Evolutionary conservation across 2,888 invertebrate genomes (phyloP), one percentile per base, ranked within the genome.

Genomic region (Encarsia formosa): DNA sequence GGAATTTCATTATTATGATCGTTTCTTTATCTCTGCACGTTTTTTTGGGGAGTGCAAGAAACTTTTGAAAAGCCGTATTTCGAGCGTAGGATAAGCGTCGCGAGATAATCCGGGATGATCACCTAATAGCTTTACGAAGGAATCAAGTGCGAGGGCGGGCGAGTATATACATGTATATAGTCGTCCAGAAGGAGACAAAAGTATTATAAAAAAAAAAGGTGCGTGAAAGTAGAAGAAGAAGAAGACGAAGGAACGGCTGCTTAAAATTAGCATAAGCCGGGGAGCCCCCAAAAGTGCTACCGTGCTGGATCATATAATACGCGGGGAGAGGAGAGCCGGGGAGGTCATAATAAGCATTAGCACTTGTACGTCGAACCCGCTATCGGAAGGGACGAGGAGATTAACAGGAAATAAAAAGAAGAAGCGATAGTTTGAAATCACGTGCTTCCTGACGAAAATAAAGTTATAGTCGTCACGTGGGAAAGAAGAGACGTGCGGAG

Each of bases 41-140:
- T n/a, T n/a, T n/a, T n/a, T 29, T 29, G 13, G 29, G 13, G 24
- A 34, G 23, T 19, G 43, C 55, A 60, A 62, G 69, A 72, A 70
- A 70, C 71, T 70, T 71, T 71, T 68, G 68, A 67, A 72, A 71
- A 67, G 70, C 67, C 64, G 62, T 61, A 67, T 66, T 67, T 63
- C 64, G 64, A 64, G 65, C 66, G 62, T 61, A 67, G 59, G 58
- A 61, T 62, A 60, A 60, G 59, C 57, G 68, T 68, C 67, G 69
- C 62, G 61, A 68, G 71, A 70, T 73, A 68, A 73, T 73, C 73
- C 70, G 61, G 67, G 73, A 73, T 73, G 71, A 73, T 72, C 72
- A 70, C 65, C 69, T 72, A 72, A 73, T 72, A 72, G 73, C 70
- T 72, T 73, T 71, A 71, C 67, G 67, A 68, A 70, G 69, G 71